Conservation (phyloP, 23 tunicate species). For the Pegea sp. region DNA sequence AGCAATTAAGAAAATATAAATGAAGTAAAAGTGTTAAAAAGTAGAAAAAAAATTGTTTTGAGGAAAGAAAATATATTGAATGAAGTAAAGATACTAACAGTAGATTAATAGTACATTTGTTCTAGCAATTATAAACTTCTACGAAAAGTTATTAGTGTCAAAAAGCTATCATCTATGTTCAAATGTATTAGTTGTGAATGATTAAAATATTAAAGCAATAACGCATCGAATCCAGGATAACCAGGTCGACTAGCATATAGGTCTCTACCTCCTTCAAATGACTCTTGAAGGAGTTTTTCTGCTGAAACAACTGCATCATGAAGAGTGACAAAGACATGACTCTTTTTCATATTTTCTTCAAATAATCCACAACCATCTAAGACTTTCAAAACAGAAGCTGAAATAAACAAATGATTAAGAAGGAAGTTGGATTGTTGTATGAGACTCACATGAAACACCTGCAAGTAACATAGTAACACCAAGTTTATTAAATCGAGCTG, state of each 20-base stretch:
- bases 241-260: conserved; percentile 43
- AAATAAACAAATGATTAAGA: conserved; percentile 5
- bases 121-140: no score
- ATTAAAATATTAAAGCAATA: no score
- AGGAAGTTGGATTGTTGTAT: no score
- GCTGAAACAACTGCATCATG: conserved; percentile 64
- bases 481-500: conserved; percentile 33
- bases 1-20: no score
- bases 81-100: no score
- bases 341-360: neutral
- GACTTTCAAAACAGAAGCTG: conserved; percentile 42
- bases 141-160: no score
- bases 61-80: no score
- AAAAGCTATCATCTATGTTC: no score
- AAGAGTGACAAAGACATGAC: conserved; percentile 53
- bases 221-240: conserved; percentile 76
- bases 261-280: conserved; percentile 4
- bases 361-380: conserved; percentile 44
- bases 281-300: conserved; percentile 16
- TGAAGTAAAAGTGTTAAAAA: no score
- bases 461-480: conserved; percentile 47
- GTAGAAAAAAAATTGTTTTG: no score
- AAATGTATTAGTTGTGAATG: no score
- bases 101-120: no score
- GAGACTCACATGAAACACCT: conserved; percentile 37